Evolutionary conservation across 2,113 vertebrate species (phyloP).

Genomic region (Phaethornis superciliosus): DNA sequence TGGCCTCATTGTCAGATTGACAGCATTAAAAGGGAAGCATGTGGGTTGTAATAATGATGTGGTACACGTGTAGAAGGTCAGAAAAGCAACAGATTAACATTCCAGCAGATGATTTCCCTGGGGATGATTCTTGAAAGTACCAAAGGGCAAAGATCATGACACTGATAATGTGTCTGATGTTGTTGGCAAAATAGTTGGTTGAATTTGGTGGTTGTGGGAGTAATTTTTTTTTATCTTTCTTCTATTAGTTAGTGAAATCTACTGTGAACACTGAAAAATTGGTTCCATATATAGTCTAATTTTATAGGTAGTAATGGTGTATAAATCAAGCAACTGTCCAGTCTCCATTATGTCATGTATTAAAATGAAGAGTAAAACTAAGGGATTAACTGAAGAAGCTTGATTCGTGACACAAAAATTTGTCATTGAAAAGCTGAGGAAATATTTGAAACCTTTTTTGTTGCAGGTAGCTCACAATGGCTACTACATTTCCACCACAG

Average conservation of each 20-base stretch:
- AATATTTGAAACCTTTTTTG: not conserved
- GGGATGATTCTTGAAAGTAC: slow-evolving; percentile 68
- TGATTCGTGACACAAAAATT: not conserved
- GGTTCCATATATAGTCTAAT: slow-evolving; percentile 23
- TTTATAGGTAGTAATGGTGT: not conserved
- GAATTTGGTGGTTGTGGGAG: slow-evolving; percentile 45
- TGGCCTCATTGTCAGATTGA: slow-evolving; percentile 67
- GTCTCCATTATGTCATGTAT: not conserved
- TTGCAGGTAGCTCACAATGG: not conserved
- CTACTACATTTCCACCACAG: not conserved
- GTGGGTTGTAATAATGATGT: slow-evolving; percentile 75
- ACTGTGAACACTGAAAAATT: slow-evolving; percentile 24
- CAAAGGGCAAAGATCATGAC: slow-evolving; percentile 72
- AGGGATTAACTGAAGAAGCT: not conserved
- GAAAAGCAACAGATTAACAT: slow-evolving; percentile 80
- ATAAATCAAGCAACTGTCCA: not conserved
- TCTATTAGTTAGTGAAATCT: slow-evolving; percentile 61
- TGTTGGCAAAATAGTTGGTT: slow-evolving; percentile 65
- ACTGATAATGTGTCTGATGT: slow-evolving; percentile 70
- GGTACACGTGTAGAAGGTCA: slow-evolving; percentile 77
- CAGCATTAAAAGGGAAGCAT: slow-evolving; percentile 72
- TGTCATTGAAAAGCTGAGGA: not conserved
- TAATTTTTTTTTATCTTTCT: slow-evolving; percentile 11
- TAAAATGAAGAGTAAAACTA: not conserved
- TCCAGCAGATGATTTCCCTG: slow-evolving; percentile 75